Evolutionary conservation across 1,140 invertebrate genomes (phyloP), one percentile per base, ranked within the genome.

Genomic region (Drosophila busckii): DNA sequence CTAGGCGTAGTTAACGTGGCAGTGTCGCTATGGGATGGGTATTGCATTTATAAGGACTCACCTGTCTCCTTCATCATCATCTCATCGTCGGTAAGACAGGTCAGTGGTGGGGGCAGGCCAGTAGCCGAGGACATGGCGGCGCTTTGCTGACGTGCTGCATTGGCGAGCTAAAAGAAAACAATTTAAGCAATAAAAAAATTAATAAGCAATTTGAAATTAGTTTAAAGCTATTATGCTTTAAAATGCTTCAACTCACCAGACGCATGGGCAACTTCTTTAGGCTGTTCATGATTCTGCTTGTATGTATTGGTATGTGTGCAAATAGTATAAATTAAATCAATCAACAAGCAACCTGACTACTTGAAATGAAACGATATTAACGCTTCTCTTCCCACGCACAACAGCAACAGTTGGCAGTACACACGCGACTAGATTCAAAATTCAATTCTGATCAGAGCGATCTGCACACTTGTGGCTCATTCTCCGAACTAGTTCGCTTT

Each of bases 51-150:
- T n/a, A 19, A 58, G 13, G 29, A 75, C 85, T 89, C 89, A 94
- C 93, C 93, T 73, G 93, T 93, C 83, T 94, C 93, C 88, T 91
- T 93, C 93, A 95, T 94, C 73, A 92, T 90, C 22, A 89, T 67
- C 88, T 95, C 93, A 87, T 95, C 93, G 37, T 94, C 93, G n/a
- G 93, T 92, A 42, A 94, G 89, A 38, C 90, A 84, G 9, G 92
- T 92, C 37, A 94, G 73, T 23, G 93, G 93, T 50, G 86, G 76
- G 3, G 82, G 82, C 32, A 84, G 59, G 12, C 73, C 73, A 8
- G 62, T 26, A 28, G 63, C 58, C 12, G 61, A 83, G 59, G 73
- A 73, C 75, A 84, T 85, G 4, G 69, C 50, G 17, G 69, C 64
- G 63, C 41, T 70, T 71, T 86, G 84, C 60, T 85, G 82, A 70